Evolutionary conservation across 2,797 vertebrate genomes (phyloP), one percentile per base, ranked within the genome.

Genomic region (Myotis myotis): DNA sequence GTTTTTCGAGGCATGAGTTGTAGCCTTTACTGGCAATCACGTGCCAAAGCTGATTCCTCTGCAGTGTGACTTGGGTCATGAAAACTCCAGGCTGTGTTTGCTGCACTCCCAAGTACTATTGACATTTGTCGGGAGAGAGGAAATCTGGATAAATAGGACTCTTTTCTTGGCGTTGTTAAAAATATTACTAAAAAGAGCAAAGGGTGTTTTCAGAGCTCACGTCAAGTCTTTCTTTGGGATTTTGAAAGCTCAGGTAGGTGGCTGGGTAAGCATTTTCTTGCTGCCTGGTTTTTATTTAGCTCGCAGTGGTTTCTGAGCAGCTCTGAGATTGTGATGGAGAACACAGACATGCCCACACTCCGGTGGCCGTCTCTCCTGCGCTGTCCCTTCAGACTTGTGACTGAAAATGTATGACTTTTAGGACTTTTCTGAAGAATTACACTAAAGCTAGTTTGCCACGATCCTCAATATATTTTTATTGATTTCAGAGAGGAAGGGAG

Each of bases 111-210:
- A 78, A 96, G 60, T 62, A 68, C 36, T 92, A 75, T 86, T 96
- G 87, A 94, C 78, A 92, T 92, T 93, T 93, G 82, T 86, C 49
- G 55, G 72, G 68, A 96, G 49, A 89, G 47, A 92, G 93, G 90
- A 97, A 97, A 92, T 95, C 92, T 96, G 90, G 92, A 89, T 79
- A 93, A 97, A 86, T 70, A 93, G 83, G 94, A 88, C 82, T 92
- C 33, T 93, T 95, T 96, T 93, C 90, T 93, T 96, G 90, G 95
- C 78, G 16, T 96, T 96, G 78, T 92, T 96, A 85, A 94, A 95
- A 96, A 87, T 94, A 95, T 93, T 93, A 94, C 85, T 92, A 80
- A 97, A 96, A 97, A 88, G 95, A 95, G 93, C 78, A 90, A 78
- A 95, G 80, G 36, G 41, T 86, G 33, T 96, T 96, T 96, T 94